Base-by-base conservation (phyloP, 2,888 invertebrate genomes). In the Herminia tarsipennalis region DNA sequence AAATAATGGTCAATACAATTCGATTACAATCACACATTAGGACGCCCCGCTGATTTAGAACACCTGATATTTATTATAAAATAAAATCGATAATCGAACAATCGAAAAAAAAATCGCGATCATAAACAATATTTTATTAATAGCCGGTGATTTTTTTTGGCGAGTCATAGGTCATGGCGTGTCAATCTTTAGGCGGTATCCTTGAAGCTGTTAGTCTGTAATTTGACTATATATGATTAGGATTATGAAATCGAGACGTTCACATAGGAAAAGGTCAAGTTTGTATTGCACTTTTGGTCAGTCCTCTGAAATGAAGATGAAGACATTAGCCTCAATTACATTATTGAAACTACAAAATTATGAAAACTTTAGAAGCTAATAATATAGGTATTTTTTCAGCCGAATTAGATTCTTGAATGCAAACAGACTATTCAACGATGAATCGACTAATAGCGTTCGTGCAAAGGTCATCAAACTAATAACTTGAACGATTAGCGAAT, bases 11-110 rank as follows among this genome's bases (percentile, higher is more conserved):
- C 56, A 61, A 66, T 68, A 55, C 63, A 58, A 70, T 70, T 66
- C 62, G 71, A 78, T 79, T 66, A 73, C 61, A 60, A 61, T 67
- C 66, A 65, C 69, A 66, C 59, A 64, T 69, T 56, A 68, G 57
- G 60, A 56, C 72, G 39, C 59, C 76, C 73, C 64, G 67, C 61
- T 63, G 71, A 16, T 40, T 33, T 35, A 52, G 56, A 57, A 57
- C 64, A 68, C 56, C 59, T 64, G 62, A 60, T 57, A 60, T 58
- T 64, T 50, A 61, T 51, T 51, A 52, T 51, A 48, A 65, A 55
- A 58, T 52, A 52, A 57, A 32, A 48, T 53, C 35, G 35, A 57
- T 59, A 60, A 59, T 65, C 63, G 44, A 51, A 34, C 50, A 43
- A 57, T 62, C 59, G 45, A 60, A 54, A 56, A 54, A n/a, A 64